Evolutionary conservation across 2,113 vertebrate genomes (phyloP), one percentile per base, ranked within the genome.

Genomic region (Leptobrachium ailaonicum): DNA sequence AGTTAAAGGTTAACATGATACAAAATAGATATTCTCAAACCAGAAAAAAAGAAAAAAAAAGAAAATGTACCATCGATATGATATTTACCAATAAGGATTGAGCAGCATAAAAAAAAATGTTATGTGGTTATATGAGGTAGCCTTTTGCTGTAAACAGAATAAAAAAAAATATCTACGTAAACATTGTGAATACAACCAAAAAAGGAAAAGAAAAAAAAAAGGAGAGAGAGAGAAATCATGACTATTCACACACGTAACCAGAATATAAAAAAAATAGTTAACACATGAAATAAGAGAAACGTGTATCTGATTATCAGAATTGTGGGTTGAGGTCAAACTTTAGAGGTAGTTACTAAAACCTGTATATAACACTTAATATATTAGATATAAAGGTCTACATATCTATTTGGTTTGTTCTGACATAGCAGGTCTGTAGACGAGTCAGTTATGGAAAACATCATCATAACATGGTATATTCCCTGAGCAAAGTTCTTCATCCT

Each of bases 401-500:
- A 32, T 90, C 89, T 89, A 92, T 91, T 91, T 91, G 92, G 92
- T 94, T 93, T 92, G 91, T 90, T 93, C 86, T 82, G 88, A 94
- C 82, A 86, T 90, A 92, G 91, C 86, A 91, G 87, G 87, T 87
- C 87, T 89, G 87, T 86, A 91, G 91, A 89, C 87, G 86, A 88
- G 83, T 86, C 90, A 89, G 86, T 90, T 89, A 90, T 87, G 93
- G 88, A 79, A 85, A 83, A 76, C 71, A 88, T 87, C 80, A 92
- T 92, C 80, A 92, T 92, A 87, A 93, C 89, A 92, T 94, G 94
- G 94, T 96, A 94, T 92, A 93, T 97, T 99, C 97, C 97, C 97
- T 98, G 98, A 98, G 98, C 95, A 95, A 93, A 96, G 93, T 95
- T 96, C 87, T 95, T 97, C 94, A 94, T 98, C 98, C 97, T 98